Evolutionary conservation across 2,113 vertebrate species (phyloP).

Genomic region (Ceuthmochares aereus): DNA sequence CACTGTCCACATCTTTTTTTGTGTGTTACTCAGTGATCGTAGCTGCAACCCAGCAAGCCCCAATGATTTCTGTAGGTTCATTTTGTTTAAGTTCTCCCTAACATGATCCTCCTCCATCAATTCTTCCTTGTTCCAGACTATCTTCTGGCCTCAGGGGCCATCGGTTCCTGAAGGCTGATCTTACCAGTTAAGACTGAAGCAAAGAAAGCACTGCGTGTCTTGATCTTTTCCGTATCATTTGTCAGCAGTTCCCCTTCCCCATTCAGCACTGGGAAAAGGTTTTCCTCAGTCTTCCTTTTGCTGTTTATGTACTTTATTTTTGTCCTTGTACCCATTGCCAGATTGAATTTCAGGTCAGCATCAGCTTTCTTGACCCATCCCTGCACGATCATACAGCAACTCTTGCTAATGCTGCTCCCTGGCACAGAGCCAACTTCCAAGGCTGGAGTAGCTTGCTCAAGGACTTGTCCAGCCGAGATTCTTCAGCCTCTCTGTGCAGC

Average conservation of each 20-base stretch:
- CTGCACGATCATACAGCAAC: background rate
- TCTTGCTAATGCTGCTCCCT: background rate
- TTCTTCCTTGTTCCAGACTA: background rate
- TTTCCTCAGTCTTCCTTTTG: background rate
- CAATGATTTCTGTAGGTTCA: background rate
- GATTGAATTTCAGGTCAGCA: background rate
- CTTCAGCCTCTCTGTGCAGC: background rate
- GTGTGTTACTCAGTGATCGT: background rate
- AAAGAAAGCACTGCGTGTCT: background rate
- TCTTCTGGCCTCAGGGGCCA: background rate
- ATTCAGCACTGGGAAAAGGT: background rate
- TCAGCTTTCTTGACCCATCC: background rate
- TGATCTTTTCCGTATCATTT: background rate
- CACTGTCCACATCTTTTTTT: background rate
- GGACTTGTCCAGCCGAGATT: background rate
- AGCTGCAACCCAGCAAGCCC: background rate
- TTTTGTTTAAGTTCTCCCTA: background rate
- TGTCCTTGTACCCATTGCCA: background rate
- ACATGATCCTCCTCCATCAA: background rate
- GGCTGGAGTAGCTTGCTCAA: background rate
- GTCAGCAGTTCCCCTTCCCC: background rate
- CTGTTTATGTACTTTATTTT: background rate
- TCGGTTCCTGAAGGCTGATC: background rate
- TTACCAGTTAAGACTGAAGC: background rate
- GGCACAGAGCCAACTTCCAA: background rate